phyloP scores from a whole-genome alignment of 2,113 vertebrate species.

The Lathamus discolor region DNA sequence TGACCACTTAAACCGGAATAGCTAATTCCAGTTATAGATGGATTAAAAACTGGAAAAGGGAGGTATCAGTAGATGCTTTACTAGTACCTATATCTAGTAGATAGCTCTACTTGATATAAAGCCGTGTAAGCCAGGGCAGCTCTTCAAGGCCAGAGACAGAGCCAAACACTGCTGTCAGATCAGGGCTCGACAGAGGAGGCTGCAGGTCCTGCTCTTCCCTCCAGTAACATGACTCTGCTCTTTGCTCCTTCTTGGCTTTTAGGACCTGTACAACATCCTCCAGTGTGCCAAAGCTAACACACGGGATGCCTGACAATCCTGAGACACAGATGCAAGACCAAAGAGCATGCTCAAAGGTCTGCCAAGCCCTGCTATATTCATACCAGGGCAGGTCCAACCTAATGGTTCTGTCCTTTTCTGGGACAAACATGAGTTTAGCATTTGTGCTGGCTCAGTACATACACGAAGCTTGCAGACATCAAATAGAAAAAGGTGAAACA shows the following conservation, averaged over 20 bases:
- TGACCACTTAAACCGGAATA: background rate
- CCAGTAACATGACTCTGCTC: background rate
- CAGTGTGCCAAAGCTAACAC: background rate
- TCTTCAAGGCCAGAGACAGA: background rate
- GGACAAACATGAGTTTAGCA: background rate
- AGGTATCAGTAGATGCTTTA: background rate
- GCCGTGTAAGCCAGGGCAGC: background rate
- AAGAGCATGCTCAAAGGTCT: background rate
- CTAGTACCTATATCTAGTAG: background rate
- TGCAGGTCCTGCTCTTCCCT: background rate
- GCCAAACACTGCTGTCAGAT: background rate
- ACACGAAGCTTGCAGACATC: background rate
- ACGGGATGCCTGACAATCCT: background rate
- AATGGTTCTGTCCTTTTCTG: background rate
- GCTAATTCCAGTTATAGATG: background rate
- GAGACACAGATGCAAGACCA: background rate
- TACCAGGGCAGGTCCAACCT: background rate
- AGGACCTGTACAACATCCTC: background rate
- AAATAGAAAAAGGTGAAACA: rapidly evolving
- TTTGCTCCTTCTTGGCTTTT: background rate
- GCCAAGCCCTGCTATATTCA: background rate
- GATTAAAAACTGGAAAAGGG: background rate
- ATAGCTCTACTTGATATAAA: background rate
- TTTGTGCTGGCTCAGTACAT: background rate
- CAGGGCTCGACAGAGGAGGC: background rate